phyloP scores from a whole-genome alignment of 2,888 invertebrate species.

The Andrena haemorrhoa region DNA sequence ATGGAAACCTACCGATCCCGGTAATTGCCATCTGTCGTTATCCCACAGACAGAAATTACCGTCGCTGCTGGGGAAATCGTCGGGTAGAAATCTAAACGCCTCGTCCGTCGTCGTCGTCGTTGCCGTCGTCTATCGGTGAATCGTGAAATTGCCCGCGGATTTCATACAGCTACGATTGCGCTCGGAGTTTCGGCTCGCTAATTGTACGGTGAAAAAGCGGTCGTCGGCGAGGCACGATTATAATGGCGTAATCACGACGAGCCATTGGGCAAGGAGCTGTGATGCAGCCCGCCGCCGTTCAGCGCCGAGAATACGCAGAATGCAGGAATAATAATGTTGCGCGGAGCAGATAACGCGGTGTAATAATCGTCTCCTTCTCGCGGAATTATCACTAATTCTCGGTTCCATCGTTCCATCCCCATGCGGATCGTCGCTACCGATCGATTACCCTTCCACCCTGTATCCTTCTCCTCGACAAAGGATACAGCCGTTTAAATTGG shows the following conservation, averaged over 20 bases:
- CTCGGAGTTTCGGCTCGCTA: constrained; percentile 66
- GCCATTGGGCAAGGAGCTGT: constrained; percentile 62
- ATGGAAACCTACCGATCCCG: constrained; percentile 14
- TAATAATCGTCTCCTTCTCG: constrained; percentile 36
- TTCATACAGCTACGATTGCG: constrained; percentile 56
- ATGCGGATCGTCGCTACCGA: background rate
- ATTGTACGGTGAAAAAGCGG: constrained; percentile 68
- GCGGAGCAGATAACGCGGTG: constrained; percentile 32
- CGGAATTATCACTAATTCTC: constrained; percentile 33
- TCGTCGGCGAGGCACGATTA: constrained; percentile 61
- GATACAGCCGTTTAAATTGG: background rate
- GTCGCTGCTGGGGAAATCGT: background rate
- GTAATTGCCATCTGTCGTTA: constrained; percentile 31
- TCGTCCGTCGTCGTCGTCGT: constrained; percentile 17
- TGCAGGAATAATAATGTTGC: constrained; percentile 55
- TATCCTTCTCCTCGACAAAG: background rate
- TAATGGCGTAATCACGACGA: constrained; percentile 66
- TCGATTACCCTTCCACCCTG: constrained; percentile 14
- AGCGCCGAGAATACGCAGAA: constrained; percentile 36
- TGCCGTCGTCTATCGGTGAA: constrained; percentile 32
- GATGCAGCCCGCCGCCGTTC: constrained; percentile 35
- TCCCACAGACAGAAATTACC: constrained; percentile 34
- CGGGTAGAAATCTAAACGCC: constrained; percentile 31
- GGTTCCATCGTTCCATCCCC: constrained; percentile 10
- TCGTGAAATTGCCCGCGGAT: constrained; percentile 58